Base-by-base conservation (phyloP, 2,797 vertebrate species). In the Mus caroli region DNA sequence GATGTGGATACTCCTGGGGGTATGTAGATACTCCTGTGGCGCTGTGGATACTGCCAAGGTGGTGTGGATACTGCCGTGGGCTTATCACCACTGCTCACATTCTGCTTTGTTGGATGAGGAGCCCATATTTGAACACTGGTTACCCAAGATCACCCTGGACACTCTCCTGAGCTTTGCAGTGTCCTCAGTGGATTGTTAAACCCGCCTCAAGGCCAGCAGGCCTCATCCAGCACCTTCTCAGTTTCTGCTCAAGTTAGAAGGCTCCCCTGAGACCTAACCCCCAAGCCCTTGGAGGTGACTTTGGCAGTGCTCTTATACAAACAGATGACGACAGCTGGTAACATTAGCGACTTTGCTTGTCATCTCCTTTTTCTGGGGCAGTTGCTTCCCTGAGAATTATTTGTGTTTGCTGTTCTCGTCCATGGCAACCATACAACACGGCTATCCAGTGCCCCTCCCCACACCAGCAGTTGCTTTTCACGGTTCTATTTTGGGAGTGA, bases 311-410 rank as follows among this genome's bases (percentile, higher is more conserved):
- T 94, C 95, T 96, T 94, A 69, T 62, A 71, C 50, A 95, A 94
- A 94, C 97, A 96, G 85, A 94, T 46, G 92, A 93, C 77, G 75
- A n/a, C 96, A 96, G 94, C 94, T 90, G 96, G 92, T 95, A 64
- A 79, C 91, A 76, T 71, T 64, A 93, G 77, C 11, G 0, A 54
- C 87, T 64, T 96, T 11, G 31, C 90, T 69, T 86, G 94, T 95
- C 95, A 54, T 91, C 95, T 93, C 15, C 0, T 85, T 90, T 95
- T 92, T 37, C 94, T 50, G 31, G 86, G 92, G 82, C 79, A 15
- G 77, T 92, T 34, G 90, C 92, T 92, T 89, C 91, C 80, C 90
- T 86, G 91, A 80, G 93, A 73, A 96, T 94, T 79, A 92, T 79
- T 92, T 95, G 26, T 88, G 97, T 96, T 96, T 96, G 77, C 76